These are phyloP conservation scores for Hydrotaea cyrtoneurina DNA, from an alignment of 2,888 invertebrate species.

Conservation along the genomic window DNA sequence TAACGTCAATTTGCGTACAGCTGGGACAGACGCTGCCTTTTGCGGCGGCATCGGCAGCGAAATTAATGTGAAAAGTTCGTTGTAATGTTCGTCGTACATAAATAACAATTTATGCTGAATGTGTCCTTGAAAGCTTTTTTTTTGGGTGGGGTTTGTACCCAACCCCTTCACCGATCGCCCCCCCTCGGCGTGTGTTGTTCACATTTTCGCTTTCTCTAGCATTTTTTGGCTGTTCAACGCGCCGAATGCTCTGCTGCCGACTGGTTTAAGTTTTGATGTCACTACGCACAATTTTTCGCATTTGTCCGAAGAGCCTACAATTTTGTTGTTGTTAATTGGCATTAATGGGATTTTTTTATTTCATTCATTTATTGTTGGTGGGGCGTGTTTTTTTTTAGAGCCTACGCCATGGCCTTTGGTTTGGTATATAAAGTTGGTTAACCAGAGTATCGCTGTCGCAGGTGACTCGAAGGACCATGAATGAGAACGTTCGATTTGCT, in stretches of 20 bases:
- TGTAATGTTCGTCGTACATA: slow-evolving; percentile 16
- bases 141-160: too few species aligned
- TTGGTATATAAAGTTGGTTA: too few species aligned
- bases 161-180: too few species aligned
- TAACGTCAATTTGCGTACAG: too few species aligned
- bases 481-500: too few species aligned
- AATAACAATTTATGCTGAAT: slow-evolving; percentile 42
- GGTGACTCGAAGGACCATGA: too few species aligned
- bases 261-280: slow-evolving; percentile 28
- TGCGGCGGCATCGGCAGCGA: neutral
- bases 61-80: neutral
- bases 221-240: neutral
- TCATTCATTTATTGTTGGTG: neutral
- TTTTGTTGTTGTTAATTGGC: slow-evolving; percentile 38
- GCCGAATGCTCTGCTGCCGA: slow-evolving; percentile 13
- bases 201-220: neutral
- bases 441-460: too few species aligned
- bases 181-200: slow-evolving; percentile 32
- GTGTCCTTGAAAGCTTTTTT: slow-evolving; percentile 58
- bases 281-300: slow-evolving; percentile 43
- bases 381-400: neutral
- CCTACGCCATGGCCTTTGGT: too few species aligned
- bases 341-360: slow-evolving; percentile 52
- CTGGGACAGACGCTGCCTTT: too few species aligned
- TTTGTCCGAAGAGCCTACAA: slow-evolving; percentile 10